Conservation (phyloP, 2,888 invertebrate species). For the Archaeoteleia sp. region DNA sequence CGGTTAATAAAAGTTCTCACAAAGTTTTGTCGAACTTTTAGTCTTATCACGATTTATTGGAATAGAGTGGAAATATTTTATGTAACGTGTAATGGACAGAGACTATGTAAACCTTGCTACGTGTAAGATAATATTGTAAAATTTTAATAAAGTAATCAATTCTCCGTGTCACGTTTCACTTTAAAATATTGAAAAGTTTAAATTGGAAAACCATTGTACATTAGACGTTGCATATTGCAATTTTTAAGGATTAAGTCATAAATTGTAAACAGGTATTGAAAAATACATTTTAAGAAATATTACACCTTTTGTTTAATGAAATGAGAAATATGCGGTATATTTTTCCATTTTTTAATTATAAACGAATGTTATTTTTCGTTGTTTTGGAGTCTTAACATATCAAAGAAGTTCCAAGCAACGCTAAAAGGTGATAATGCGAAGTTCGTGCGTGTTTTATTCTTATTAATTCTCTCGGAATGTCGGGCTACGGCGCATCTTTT, state of each 20-base stretch:
- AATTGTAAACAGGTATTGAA: not conserved
- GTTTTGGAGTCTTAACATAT: not conserved
- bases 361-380: conserved; percentile 8
- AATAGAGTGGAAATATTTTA: not conserved
- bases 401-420: not conserved
- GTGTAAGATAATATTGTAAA: no score
- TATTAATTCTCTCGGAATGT: conserved; percentile 19
- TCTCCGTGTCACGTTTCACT: no score
- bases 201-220: not conserved
- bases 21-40: conserved; percentile 12
- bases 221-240: not conserved
- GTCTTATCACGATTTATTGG: conserved; percentile 1
- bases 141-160: no score
- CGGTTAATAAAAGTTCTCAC: conserved; percentile 7
- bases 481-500: conserved; percentile 9
- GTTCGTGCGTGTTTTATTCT: conserved; percentile 4
- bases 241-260: not conserved
- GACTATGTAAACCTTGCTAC: not conserved
- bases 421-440: conserved; percentile 20
- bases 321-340: not conserved
- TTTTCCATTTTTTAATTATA: not conserved
- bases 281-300: not conserved
- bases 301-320: not conserved
- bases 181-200: not conserved
- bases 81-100: not conserved